These are phyloP conservation scores for Acromyrmex heyeri DNA, from an alignment of 1,140 invertebrate genomes.

Conservation along the genomic window DNA sequence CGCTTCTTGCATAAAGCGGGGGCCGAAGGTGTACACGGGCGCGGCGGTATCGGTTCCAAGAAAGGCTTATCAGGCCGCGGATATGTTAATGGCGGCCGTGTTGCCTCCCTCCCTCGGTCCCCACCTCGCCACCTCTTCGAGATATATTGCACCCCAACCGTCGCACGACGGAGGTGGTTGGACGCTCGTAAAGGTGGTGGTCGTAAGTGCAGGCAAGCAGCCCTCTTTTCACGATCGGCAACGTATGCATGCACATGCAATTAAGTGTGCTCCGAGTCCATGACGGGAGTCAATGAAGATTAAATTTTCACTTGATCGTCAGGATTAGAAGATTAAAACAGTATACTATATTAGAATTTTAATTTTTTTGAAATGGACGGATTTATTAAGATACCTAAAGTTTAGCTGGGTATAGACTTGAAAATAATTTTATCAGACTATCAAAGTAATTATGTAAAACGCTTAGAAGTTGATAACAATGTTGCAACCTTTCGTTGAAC, in stretches of 20 bases:
- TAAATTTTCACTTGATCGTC: background rate
- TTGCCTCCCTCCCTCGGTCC: conserved; percentile 71
- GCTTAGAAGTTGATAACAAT: too few relatives aligned
- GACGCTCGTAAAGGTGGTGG: conserved; percentile 56
- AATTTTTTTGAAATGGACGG: background rate
- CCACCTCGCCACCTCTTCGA: conserved; percentile 74
- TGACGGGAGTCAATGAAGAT: conserved; percentile 31
- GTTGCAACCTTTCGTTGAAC: too few relatives aligned
- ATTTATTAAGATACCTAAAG: too few relatives aligned
- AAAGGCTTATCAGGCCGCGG: conserved; percentile 84
- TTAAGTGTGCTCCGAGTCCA: conserved; percentile 79
- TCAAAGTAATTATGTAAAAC: too few relatives aligned
- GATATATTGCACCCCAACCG: conserved; percentile 82
- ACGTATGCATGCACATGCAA: conserved; percentile 81
- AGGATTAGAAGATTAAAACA: background rate
- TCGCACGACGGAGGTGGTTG: conserved; percentile 70
- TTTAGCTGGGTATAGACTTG: too few relatives aligned
- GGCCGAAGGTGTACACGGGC: conserved; percentile 72
- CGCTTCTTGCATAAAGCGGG: conserved; percentile 75
- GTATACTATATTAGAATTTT: background rate
- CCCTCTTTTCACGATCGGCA: conserved; percentile 63
- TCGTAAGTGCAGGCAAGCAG: conserved; percentile 53
- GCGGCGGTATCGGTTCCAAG: conserved; percentile 84
- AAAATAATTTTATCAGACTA: too few relatives aligned
- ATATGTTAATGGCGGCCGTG: conserved; percentile 86